These are phyloP conservation scores for Philereme transversata DNA, from an alignment of 2,888 invertebrate species.

Conservation along the genomic window DNA sequence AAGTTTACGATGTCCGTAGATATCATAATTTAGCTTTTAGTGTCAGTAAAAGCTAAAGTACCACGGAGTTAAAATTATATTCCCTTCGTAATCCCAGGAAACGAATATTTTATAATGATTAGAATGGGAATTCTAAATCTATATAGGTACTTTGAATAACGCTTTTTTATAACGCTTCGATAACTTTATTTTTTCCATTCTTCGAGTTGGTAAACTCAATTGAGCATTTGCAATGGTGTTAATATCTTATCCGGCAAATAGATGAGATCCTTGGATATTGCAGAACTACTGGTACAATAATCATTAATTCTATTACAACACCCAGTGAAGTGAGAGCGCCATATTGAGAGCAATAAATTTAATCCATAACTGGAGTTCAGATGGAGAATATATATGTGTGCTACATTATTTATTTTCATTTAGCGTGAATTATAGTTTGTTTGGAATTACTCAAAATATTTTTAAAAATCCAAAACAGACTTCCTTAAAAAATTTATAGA, in stretches of 20 bases:
- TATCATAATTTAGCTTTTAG: conserved; percentile 42
- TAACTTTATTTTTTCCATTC: too few species aligned
- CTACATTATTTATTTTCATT: too few species aligned
- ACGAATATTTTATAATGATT: conserved; percentile 14
- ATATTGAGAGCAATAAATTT: conserved; percentile 30
- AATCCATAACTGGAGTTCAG: conserved; percentile 23
- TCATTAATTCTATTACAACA: conserved; percentile 25
- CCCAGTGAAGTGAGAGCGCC: conserved; percentile 13
- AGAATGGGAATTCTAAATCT: conserved; percentile 7
- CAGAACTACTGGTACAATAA: conserved; percentile 9
- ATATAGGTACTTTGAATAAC: conserved; percentile 1
- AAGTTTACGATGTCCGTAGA: conserved; percentile 36
- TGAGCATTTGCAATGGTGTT: background rate
- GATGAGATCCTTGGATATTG: conserved; percentile 8
- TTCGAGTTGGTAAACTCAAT: background rate
- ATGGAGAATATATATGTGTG: conserved; percentile 15
- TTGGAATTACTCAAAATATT: too few species aligned
- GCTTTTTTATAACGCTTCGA: too few species aligned
- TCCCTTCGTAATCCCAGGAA: conserved; percentile 8
- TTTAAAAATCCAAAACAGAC: too few species aligned
- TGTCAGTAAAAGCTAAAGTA: conserved; percentile 25
- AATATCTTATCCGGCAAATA: background rate
- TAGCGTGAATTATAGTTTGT: too few species aligned
- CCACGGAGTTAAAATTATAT: conserved; percentile 35
- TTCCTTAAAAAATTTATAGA: too few species aligned